Evolutionary conservation across 2,797 vertebrate genomes (phyloP).

Genomic region (Chanos chanos): DNA sequence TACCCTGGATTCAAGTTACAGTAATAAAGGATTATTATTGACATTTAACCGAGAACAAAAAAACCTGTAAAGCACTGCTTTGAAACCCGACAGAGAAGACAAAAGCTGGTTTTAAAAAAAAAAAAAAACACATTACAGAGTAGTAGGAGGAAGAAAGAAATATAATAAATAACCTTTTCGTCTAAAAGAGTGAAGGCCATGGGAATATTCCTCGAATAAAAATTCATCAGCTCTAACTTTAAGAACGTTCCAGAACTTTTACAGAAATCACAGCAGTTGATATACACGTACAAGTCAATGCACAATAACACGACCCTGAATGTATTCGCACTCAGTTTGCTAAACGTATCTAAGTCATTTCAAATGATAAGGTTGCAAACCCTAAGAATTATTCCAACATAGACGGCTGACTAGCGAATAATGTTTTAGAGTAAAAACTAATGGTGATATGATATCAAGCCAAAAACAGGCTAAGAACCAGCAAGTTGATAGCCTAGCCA

Average conservation of each 20-base stretch:
- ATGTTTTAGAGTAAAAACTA: too few relatives aligned
- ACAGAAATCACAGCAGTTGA: constrained; percentile 34
- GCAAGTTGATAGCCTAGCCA: too few relatives aligned
- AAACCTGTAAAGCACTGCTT: constrained; percentile 60
- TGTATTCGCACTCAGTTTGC: too few relatives aligned
- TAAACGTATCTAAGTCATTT: too few relatives aligned
- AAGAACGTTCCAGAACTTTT: background rate
- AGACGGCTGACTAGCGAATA: too few relatives aligned
- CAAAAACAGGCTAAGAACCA: too few relatives aligned
- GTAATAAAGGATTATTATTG: constrained; percentile 68
- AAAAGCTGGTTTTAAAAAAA: constrained; percentile 42
- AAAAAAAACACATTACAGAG: constrained; percentile 50
- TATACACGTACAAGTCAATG: constrained; percentile 10
- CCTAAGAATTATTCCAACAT: too few relatives aligned
- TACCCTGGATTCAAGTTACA: constrained; percentile 77
- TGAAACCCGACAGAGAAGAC: constrained; percentile 49
- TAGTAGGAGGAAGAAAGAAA: constrained; percentile 64
- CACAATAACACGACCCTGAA: too few relatives aligned
- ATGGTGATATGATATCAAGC: too few relatives aligned
- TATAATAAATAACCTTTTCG: constrained; percentile 2
- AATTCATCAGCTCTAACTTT: constrained; percentile 4
- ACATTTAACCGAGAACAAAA: constrained; percentile 63
- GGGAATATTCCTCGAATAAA: background rate
- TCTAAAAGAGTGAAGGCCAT: constrained; percentile 12
- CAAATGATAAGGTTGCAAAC: too few relatives aligned